Evolutionary conservation across 2,113 vertebrate species (phyloP).

Genomic region (Carlito syrichta): DNA sequence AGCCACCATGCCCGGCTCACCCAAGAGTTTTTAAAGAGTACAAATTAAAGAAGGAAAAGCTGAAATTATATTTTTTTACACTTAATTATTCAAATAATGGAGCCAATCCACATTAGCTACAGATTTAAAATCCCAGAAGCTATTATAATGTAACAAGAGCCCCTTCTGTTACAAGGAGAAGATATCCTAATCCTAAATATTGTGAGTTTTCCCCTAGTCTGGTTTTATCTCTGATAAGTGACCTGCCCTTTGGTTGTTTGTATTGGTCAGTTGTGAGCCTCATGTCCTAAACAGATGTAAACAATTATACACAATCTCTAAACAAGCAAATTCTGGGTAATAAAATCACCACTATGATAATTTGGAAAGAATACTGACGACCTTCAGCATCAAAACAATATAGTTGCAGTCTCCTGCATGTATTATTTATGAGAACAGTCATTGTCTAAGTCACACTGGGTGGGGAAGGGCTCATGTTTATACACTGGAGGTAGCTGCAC

Average conservation of each 20-base stretch:
- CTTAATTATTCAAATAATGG: neutral
- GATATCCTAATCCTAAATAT: conserved; percentile 66
- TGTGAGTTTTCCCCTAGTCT: conserved; percentile 60
- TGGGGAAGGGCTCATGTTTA: neutral
- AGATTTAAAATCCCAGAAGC: conserved; percentile 13
- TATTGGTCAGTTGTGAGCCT: conserved; percentile 38
- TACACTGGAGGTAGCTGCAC: neutral
- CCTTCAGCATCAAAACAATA: conserved; percentile 22
- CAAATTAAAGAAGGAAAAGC: neutral
- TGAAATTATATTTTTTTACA: neutral
- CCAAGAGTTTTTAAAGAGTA: neutral
- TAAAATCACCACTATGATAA: neutral
- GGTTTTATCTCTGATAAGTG: conserved; percentile 72
- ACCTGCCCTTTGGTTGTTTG: conserved; percentile 64
- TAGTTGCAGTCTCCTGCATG: neutral
- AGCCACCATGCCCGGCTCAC: no score
- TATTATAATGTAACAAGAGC: neutral
- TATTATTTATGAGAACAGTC: neutral
- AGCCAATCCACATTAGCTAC: neutral
- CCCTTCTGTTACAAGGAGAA: neutral
- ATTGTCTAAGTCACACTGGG: neutral
- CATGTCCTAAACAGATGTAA: conserved; percentile 40
- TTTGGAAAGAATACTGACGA: conserved; percentile 40
- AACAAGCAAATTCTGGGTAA: conserved; percentile 29
- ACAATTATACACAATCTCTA: conserved; percentile 40